phyloP scores from a whole-genome alignment of 1,140 invertebrate species.

The Ridgeia piscesae region DNA sequence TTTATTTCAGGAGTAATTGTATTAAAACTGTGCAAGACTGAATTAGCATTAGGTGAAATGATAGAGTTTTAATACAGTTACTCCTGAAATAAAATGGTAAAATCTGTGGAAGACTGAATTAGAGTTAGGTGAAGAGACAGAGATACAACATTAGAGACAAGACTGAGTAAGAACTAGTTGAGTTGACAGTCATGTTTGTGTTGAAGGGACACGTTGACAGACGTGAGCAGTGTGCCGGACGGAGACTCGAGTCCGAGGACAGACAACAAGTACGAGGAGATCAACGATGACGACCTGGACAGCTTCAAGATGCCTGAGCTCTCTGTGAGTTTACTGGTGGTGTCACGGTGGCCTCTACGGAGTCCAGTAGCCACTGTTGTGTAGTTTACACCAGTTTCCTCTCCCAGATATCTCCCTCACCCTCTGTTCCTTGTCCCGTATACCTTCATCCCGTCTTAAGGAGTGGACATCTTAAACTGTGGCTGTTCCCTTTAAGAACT shows the following conservation, averaged over 20 bases:
- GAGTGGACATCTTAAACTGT: too few relatives aligned
- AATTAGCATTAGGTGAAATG: background rate
- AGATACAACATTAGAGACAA: background rate
- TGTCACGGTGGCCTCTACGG: background rate
- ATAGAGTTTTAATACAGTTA: too few relatives aligned
- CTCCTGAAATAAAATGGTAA: too few relatives aligned
- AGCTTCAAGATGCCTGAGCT: constrained; percentile 56
- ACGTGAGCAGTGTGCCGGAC: constrained; percentile 28
- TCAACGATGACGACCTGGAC: constrained; percentile 17
- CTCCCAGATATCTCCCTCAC: background rate
- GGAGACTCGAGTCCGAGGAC: background rate
- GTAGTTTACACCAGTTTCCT: background rate
- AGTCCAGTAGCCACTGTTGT: background rate
- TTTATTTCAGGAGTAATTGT: too few relatives aligned
- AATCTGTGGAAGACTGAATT: too few relatives aligned
- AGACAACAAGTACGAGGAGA: constrained; percentile 6
- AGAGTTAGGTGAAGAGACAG: background rate
- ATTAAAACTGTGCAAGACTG: too few relatives aligned
- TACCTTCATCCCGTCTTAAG: too few relatives aligned
- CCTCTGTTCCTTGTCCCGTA: too few relatives aligned
- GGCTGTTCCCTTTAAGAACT: too few relatives aligned
- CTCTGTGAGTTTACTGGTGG: constrained; percentile 33
- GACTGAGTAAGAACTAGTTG: background rate
- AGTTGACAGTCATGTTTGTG: background rate
- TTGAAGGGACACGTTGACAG: constrained; percentile 30